Conservation (phyloP, 2,113 vertebrate genomes). For the Nyctereutes procyonoides region DNA sequence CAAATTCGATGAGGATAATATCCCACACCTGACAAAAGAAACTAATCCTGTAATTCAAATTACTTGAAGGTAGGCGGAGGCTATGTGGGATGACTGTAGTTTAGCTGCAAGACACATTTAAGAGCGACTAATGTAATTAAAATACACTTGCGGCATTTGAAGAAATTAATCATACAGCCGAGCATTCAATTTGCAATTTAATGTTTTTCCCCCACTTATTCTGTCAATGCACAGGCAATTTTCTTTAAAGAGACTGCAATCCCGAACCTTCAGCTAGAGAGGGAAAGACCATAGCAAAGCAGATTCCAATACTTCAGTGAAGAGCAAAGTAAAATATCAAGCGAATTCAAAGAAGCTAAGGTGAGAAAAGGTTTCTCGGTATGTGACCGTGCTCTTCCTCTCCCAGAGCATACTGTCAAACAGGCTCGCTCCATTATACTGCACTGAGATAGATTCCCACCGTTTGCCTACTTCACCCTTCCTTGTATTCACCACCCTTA, state of each 20-base stretch:
- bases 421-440: fast-evolving
- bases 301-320: background rate
- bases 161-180: constrained; percentile 57
- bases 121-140: constrained; percentile 59
- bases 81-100: background rate
- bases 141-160: constrained; percentile 57
- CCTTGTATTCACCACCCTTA: background rate
- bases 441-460: fast-evolving
- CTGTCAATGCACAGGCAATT: background rate
- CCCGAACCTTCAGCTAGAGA: background rate
- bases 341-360: background rate
- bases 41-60: background rate
- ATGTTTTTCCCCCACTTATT: constrained; percentile 1
- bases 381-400: fast-evolving
- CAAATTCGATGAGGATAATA: background rate
- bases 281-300: background rate
- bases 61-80: background rate
- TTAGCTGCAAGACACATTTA: constrained; percentile 37
- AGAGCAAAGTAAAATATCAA: background rate
- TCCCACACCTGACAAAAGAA: background rate
- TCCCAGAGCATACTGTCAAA: background rate
- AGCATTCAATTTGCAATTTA: constrained; percentile 52
- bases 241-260: constrained; percentile 34
- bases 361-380: fast-evolving
- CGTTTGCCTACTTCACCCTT: background rate